Evolutionary conservation across 2,888 invertebrate species (phyloP).

Genomic region (Scaeva pyrastri): DNA sequence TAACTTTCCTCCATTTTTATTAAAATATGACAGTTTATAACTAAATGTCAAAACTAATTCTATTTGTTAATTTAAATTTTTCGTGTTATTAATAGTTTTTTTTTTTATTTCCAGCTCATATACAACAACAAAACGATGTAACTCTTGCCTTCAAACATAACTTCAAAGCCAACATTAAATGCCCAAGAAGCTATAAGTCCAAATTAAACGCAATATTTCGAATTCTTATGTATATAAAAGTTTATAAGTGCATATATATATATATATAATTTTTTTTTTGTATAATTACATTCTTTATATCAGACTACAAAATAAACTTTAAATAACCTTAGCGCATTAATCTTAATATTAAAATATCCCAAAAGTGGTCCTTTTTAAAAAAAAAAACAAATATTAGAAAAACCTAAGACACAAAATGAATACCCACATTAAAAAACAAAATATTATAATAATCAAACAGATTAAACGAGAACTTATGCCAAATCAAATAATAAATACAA

Average conservation of each 20-base stretch:
- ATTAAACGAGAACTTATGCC: conserved; percentile 62
- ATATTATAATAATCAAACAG: conserved; percentile 69
- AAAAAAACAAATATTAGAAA: background rate
- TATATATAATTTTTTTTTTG: background rate
- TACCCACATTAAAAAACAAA: conserved; percentile 69
- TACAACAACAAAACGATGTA: conserved; percentile 4
- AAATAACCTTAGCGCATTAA: background rate
- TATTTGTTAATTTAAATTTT: too few relatives aligned
- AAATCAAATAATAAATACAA: conserved; percentile 66
- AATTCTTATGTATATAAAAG: conserved; percentile 3
- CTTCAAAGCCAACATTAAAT: background rate
- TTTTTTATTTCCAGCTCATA: conserved; percentile 5
- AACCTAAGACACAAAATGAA: conserved; percentile 53
- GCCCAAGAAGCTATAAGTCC: background rate
- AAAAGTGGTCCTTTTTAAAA: background rate
- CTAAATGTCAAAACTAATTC: too few relatives aligned
- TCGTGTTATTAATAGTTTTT: background rate
- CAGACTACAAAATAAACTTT: background rate
- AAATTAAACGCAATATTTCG: conserved; percentile 10
- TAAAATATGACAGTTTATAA: too few relatives aligned
- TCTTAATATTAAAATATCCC: background rate
- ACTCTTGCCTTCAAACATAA: conserved; percentile 4
- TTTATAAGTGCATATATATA: background rate
- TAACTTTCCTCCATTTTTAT: too few relatives aligned
- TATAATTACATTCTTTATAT: background rate